Evolutionary conservation across 1,140 invertebrate species (phyloP).

Genomic region (Heterodera schachtii): DNA sequence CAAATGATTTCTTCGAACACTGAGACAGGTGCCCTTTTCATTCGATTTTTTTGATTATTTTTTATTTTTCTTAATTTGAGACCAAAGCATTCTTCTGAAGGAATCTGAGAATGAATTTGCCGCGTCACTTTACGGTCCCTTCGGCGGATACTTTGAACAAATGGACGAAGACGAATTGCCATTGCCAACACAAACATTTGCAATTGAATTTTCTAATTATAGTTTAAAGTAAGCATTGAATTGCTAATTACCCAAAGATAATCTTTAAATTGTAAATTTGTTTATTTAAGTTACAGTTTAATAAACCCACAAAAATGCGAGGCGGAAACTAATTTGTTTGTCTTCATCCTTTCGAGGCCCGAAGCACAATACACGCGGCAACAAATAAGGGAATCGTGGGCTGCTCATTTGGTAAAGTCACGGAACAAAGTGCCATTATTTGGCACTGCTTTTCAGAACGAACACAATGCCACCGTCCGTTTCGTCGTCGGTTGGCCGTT

Average conservation of each 20-base stretch:
- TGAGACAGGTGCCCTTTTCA: neutral
- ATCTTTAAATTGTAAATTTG: neutral
- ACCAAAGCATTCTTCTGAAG: neutral
- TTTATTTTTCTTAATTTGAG: neutral
- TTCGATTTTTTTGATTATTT: neutral
- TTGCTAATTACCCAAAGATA: neutral
- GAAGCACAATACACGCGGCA: slow-evolving; percentile 9
- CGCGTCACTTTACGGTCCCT: neutral
- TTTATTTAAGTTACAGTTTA: neutral
- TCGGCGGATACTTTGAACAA: slow-evolving; percentile 5
- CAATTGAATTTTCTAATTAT: neutral
- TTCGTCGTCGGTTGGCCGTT: slow-evolving; percentile 30
- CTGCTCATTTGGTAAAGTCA: slow-evolving; percentile 5
- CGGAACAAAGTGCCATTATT: neutral
- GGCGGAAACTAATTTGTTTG: slow-evolving; percentile 8
- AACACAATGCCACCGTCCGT: slow-evolving; percentile 14
- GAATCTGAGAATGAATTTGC: neutral
- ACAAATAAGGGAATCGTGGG: slow-evolving; percentile 27
- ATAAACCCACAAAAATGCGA: slow-evolving; percentile 9
- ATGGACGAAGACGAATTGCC: slow-evolving; percentile 10
- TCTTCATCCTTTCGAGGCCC: slow-evolving; percentile 20
- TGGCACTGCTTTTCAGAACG: neutral
- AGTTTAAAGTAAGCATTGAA: neutral
- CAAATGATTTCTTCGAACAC: neutral
- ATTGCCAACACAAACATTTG: neutral